Evolutionary conservation across 23 tunicate species (phyloP), one percentile per base, ranked within the genome.

Genomic region (Clavelina lepadiformis): DNA sequence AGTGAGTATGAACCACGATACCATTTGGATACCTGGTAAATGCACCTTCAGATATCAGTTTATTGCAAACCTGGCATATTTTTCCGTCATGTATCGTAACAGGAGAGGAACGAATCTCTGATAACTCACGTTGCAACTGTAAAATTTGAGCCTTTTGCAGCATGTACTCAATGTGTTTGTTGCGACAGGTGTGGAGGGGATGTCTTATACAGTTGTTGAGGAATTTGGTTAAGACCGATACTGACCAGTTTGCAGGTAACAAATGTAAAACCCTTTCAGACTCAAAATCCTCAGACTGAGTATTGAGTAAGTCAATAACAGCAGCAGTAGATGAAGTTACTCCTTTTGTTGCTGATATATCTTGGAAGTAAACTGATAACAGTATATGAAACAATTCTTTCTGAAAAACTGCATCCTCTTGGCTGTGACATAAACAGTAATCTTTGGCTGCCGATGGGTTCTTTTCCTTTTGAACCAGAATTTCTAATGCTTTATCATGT

Each of bases 1-100:
- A 88, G n/a, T 63, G 78, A 28, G 75, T 52, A 59, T 88, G 96
- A 61, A 88, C 77, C 26, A 85, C 69, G 20, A 81, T 34, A 23
- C 86, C 88, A 45, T 88, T 88, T 2, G 96, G 96, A 36, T 88
- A 88, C 18, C 86, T 37, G 29, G 71, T 63, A 79, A 83, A 79
- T 8, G 72, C 65, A 57, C 56, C 2, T 31, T 79, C 76, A 24
- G 58, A 51, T 15, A 86, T 20, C 13, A 51, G 51, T 19, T 76
- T 31, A 38, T 65, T 72, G 58, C 95, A 86, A 2, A 80, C 89
- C 3, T 46, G 69, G 45, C 96, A 88, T 30, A 80, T 51, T 54
- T 34, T 74, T 4, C 69, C 80, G 61, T 88, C 96, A 2, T 72
- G 51, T 0, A 88, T 31, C 0, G 62, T 31, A 11, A 88, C 76